Conservation (phyloP, 2,888 invertebrate genomes). For the Dicyrtomina minuta region DNA sequence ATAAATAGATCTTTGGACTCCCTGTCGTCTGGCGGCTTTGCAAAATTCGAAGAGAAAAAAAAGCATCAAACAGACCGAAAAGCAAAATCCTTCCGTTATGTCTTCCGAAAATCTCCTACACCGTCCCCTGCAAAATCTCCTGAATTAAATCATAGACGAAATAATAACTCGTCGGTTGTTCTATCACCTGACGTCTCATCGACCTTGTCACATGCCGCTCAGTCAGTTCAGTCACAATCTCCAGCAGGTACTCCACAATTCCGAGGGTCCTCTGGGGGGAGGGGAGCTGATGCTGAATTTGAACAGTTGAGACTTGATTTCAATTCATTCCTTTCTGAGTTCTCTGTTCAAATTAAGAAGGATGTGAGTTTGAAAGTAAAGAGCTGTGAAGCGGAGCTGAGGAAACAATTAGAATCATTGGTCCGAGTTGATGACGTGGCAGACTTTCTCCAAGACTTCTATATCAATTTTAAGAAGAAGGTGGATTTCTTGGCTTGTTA, state of each 20-base stretch:
- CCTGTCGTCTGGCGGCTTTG: constrained; percentile 61
- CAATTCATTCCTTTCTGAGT: constrained; percentile 59
- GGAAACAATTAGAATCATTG: constrained; percentile 62
- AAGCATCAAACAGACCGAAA: constrained; percentile 77
- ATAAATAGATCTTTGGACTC: constrained; percentile 47
- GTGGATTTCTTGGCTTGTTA: constrained; percentile 69
- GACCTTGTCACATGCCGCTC: no score
- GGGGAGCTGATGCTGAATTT: constrained; percentile 53
- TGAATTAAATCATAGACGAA: constrained; percentile 21
- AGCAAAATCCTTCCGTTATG: constrained; percentile 72
- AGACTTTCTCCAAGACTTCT: constrained; percentile 86
- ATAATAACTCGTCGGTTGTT: constrained; percentile 33
- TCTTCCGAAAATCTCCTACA: constrained; percentile 71
- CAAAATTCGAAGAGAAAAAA: constrained; percentile 84
- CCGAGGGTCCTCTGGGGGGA: background rate
- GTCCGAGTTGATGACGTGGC: constrained; percentile 80
- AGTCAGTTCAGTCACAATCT: no score
- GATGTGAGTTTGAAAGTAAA: constrained; percentile 71
- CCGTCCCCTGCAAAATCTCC: constrained; percentile 52
- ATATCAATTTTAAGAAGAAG: constrained; percentile 73
- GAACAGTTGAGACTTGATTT: constrained; percentile 58
- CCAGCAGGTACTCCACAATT: background rate
- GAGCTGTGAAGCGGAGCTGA: constrained; percentile 66
- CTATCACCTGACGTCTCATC: background rate
- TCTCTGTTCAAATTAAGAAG: constrained; percentile 60